Base-by-base conservation (phyloP, 2,113 vertebrate species). In the Arothron firmamentum region DNA sequence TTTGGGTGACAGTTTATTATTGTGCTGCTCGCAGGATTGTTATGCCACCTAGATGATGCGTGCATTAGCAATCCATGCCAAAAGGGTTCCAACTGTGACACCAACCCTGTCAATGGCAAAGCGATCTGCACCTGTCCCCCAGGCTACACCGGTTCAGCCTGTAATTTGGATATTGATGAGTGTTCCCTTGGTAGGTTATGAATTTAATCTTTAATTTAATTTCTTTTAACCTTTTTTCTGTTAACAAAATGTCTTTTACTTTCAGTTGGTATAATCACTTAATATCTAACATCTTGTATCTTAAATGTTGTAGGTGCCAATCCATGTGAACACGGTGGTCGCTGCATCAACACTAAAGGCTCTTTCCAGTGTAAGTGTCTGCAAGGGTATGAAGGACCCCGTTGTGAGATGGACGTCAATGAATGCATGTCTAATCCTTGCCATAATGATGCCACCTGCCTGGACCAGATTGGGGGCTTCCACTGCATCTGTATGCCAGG, bases 11-110 rank as follows among this genome's bases (percentile, higher is more conserved):
- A 5, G 18, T 25, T 2, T 19, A 3, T 41, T 49, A 4, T 46
- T 49, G 6, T 50, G 3, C 1, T 28, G 43, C 50, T 31, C 18
- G 17, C 77, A 99, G 96, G 97, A 60, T 80, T 99, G 70, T 88
- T 99, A 14, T 99, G 97, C 79, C 97, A 98, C 84, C 90, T 99
- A 0, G 91, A 96, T 0, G 96, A 99, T 0, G 96, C 97, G 3
- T 99, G 97, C 76, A 98, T 99, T 89, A 99, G 96, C 83, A 98
- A 97, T 59, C 97, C 97, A 0, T 98, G 97, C 86, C 97, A 97
- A 0, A 96, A 97, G 67, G 95, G 96, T 46, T 96, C 95, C 76
- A 97, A 98, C 91, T 99, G 96, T 0, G 95, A 98, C 87, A 99
- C 97, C 62, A 99, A 99, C 85, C 97, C 97, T 0, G 94, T 99